These are phyloP conservation scores for Spodoptera exigua DNA, from an alignment of 2,888 invertebrate genomes.

Conservation along the genomic window DNA sequence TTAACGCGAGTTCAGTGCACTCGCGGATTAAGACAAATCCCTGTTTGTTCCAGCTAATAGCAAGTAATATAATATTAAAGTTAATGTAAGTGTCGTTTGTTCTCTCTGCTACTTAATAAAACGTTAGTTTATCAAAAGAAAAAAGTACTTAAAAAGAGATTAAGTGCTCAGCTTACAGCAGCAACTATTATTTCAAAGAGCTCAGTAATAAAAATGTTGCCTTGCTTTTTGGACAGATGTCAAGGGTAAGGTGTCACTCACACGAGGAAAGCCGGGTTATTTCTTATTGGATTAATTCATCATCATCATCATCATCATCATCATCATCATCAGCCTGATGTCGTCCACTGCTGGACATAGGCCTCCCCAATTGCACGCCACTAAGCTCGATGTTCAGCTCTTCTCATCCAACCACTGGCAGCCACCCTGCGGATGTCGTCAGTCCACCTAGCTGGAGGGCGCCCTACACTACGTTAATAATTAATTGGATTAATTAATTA, in stretches of 20 bases:
- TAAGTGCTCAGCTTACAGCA: constrained; percentile 44
- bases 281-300: background rate
- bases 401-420: no score
- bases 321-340: no score
- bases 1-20: constrained; percentile 2
- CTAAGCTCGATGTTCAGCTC: no score
- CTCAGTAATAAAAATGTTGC: constrained; percentile 27
- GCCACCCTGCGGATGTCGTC: no score
- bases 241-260: constrained; percentile 8
- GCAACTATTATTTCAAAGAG: constrained; percentile 30
- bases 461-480: no score
- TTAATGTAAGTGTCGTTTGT: constrained; percentile 22
- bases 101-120: constrained; percentile 35
- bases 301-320: no score
- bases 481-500: no score
- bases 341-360: no score
- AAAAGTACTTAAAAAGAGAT: constrained; percentile 48
- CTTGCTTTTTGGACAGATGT: constrained; percentile 16
- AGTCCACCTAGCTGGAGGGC: no score
- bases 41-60: constrained; percentile 1
- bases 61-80: constrained; percentile 5
- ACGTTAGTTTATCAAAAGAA: constrained; percentile 30
- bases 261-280: background rate
- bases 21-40: constrained; percentile 1
- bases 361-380: no score